These are phyloP conservation scores for Drosophila parthenogenetica DNA, from an alignment of 2,888 invertebrate genomes.

Conservation along the genomic window DNA sequence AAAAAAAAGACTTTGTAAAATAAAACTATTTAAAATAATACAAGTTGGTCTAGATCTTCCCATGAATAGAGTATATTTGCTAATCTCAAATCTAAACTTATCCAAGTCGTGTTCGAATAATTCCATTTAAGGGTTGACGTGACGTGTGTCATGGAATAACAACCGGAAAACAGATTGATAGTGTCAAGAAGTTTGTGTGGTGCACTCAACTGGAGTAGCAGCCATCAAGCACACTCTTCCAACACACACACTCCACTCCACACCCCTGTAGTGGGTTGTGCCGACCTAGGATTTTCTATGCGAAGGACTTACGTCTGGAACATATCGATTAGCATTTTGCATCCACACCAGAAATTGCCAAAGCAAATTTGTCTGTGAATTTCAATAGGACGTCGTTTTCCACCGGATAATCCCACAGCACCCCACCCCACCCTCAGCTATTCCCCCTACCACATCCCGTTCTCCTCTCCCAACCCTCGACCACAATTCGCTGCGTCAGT, in stretches of 20 bases:
- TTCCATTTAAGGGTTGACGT: constrained; percentile 49
- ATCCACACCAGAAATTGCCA: constrained; percentile 56
- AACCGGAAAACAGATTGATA: constrained; percentile 64
- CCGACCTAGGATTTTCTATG: constrained; percentile 8
- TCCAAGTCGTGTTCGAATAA: constrained; percentile 36
- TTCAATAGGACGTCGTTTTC: constrained; percentile 48
- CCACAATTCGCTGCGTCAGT: constrained; percentile 63
- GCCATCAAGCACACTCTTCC: constrained; percentile 45
- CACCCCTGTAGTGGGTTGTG: constrained; percentile 9
- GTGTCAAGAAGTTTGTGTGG: constrained; percentile 57
- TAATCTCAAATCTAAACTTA: constrained; percentile 39
- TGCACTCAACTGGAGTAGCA: constrained; percentile 55
- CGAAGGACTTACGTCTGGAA: constrained; percentile 67
- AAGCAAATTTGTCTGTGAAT: constrained; percentile 52
- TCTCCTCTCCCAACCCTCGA: constrained; percentile 19
- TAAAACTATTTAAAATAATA: background rate
- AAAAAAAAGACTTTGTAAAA: background rate
- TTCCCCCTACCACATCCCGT: background rate
- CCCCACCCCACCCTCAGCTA: background rate
- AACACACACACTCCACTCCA: constrained; percentile 17
- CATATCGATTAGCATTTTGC: constrained; percentile 78
- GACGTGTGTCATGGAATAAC: background rate
- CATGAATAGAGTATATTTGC: constrained; percentile 23
- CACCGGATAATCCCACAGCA: constrained; percentile 66
- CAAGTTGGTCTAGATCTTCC: background rate